These are phyloP conservation scores for Gallinago media DNA, from an alignment of 2,113 vertebrate species.

Conservation along the genomic window DNA sequence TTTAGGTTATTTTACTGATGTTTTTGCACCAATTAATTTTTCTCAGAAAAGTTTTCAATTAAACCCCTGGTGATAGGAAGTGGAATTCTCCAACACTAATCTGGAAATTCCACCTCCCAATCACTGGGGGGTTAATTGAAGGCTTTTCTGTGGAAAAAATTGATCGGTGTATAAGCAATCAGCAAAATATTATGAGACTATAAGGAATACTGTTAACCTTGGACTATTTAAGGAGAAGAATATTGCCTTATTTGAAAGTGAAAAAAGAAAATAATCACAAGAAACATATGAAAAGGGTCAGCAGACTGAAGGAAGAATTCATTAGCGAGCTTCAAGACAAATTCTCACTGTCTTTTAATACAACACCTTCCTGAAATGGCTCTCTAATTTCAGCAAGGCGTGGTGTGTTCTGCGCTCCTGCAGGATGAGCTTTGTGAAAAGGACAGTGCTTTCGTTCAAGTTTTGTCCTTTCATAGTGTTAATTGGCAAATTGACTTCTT, in stretches of 20 bases:
- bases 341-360: constrained; percentile 1
- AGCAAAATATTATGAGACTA: constrained; percentile 28
- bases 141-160: constrained; percentile 16
- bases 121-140: constrained; percentile 54
- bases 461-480: neutral
- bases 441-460: accelerated
- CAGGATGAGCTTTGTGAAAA: neutral
- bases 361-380: neutral
- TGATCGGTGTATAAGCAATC: constrained; percentile 42
- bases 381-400: neutral
- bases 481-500: neutral
- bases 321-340: neutral
- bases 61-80: constrained; percentile 42
- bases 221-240: neutral
- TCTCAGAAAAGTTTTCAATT: constrained; percentile 56
- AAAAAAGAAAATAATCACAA: neutral
- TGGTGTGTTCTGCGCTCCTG: neutral
- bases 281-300: neutral
- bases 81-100: constrained; percentile 38
- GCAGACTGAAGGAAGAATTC: neutral
- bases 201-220: constrained; percentile 32
- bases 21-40: constrained; percentile 56
- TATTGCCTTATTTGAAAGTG: neutral
- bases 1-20: constrained; percentile 40
- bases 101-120: constrained; percentile 27